phyloP scores from a whole-genome alignment of 2,888 invertebrate species.

The Coleophora deauratella region DNA sequence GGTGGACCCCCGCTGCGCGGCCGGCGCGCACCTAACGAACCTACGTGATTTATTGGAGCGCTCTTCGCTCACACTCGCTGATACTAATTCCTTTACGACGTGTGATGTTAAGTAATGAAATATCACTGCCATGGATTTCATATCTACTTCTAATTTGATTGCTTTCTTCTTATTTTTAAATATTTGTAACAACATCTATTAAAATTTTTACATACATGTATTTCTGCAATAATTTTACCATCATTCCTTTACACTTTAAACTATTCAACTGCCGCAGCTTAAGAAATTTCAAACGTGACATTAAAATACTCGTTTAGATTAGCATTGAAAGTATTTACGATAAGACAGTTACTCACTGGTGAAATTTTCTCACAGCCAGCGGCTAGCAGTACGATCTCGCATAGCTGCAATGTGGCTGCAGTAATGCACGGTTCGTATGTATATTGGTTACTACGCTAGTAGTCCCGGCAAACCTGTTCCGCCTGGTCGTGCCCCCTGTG shows the following conservation, averaged over 20 bases:
- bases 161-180: constrained; percentile 21
- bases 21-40: constrained; percentile 66
- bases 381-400: constrained; percentile 50
- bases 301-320: constrained; percentile 4
- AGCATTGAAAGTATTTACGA: constrained; percentile 31
- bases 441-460: constrained; percentile 69
- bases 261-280: not conserved
- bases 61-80: constrained; percentile 39
- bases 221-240: too few species aligned
- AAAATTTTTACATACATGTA: too few species aligned
- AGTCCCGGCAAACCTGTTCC: constrained; percentile 63
- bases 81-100: constrained; percentile 63
- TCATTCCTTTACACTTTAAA: constrained; percentile 1
- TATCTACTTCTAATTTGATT: constrained; percentile 31
- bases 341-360: constrained; percentile 40
- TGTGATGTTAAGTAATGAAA: constrained; percentile 54
- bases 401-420: constrained; percentile 50
- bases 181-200: constrained; percentile 4
- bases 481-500: constrained; percentile 61
- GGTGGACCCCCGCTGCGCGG: constrained; percentile 56
- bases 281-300: not conserved
- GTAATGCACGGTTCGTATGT: constrained; percentile 60
- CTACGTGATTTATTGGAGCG: constrained; percentile 56
- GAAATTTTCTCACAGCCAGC: constrained; percentile 67
- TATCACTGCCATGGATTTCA: constrained; percentile 34